Conservation (phyloP, 2,888 invertebrate species). For the Phortica magna region DNA sequence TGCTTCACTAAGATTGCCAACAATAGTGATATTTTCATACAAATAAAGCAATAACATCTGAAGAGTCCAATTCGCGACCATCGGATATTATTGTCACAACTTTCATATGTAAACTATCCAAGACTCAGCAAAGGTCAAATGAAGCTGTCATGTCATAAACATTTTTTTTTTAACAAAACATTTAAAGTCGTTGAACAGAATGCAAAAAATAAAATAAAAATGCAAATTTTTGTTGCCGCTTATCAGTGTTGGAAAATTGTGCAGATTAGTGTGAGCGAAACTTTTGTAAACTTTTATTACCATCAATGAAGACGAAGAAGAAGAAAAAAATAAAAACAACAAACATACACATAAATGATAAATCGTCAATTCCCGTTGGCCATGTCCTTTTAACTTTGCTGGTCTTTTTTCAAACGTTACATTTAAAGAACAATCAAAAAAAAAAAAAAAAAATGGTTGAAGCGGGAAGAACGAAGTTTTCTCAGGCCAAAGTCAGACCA, state of each 20-base stretch:
- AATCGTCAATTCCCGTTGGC: constrained; percentile 63
- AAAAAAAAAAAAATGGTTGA: constrained; percentile 48
- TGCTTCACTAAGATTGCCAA: no score
- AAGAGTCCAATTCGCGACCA: no score
- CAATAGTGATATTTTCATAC: no score
- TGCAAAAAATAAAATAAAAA: constrained; percentile 52
- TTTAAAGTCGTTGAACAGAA: constrained; percentile 4
- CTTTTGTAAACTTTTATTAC: constrained; percentile 41
- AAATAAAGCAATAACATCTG: no score
- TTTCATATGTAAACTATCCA: no score
- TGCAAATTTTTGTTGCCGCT: constrained; percentile 52
- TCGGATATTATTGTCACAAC: no score
- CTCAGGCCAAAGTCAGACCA: constrained; percentile 2
- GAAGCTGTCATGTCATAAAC: not conserved
- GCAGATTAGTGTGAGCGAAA: constrained; percentile 50
- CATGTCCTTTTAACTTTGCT: constrained; percentile 46
- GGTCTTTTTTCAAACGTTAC: constrained; percentile 47
- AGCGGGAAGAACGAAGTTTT: constrained; percentile 38
- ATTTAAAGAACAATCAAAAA: constrained; percentile 3
- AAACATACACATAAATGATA: constrained; percentile 56
- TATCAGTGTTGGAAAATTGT: constrained; percentile 49
- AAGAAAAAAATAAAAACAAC: constrained; percentile 4
- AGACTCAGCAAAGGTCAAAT: not conserved
- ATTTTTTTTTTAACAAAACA: no score
- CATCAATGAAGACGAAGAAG: constrained; percentile 31